Base-by-base conservation (phyloP, 2,888 invertebrate species). In the Acronicta aceris region DNA sequence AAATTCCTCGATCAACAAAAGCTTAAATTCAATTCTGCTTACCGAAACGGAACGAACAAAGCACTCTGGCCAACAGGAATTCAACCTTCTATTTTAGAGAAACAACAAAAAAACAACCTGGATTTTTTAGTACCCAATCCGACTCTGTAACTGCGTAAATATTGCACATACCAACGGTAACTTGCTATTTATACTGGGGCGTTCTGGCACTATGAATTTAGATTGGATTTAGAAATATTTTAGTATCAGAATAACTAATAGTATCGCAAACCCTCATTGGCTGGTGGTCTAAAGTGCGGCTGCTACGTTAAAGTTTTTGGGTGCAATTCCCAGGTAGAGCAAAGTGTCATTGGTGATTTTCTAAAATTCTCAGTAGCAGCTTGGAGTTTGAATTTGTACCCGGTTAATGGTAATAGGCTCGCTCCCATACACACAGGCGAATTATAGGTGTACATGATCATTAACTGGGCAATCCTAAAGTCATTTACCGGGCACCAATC, bases 201-300 rank as follows among this genome's bases (percentile, higher is more conserved):
- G 48, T 53, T 25, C 59, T 27, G 27, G 47, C 49, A 45, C 56
- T 60, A 46, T 69, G 60, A 74, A 74, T 74, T 70, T 74, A 72
- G 74, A 74, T 72, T 74, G 74, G 48, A 55, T 72, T 69, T 69
- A 66, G 43, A 46, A 65, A 62, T 66, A 51, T 52, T 71, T 61
- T 67, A 71, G 57, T 71, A 42, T 58, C 57, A 27, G 16, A 33
- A 33, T 33, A 33, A 33, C 12, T 33, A 33, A 33, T 33, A 33
- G 33, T 33, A 33, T 21, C 21, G 21, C 21, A 21, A 4, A 21
- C 2, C 21, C 4, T 21, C 21, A 21, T 21, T 21, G 21, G 21
- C 4, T 21, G 4, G 21, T 21, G 21, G 21, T 21, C 2, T 2
- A 3, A 21, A 21, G 2, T 21, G 21, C 21, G 21, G 21, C 21